These are phyloP conservation scores for Monomorium pharaonis DNA, from an alignment of 1,140 invertebrate species.

Conservation along the genomic window DNA sequence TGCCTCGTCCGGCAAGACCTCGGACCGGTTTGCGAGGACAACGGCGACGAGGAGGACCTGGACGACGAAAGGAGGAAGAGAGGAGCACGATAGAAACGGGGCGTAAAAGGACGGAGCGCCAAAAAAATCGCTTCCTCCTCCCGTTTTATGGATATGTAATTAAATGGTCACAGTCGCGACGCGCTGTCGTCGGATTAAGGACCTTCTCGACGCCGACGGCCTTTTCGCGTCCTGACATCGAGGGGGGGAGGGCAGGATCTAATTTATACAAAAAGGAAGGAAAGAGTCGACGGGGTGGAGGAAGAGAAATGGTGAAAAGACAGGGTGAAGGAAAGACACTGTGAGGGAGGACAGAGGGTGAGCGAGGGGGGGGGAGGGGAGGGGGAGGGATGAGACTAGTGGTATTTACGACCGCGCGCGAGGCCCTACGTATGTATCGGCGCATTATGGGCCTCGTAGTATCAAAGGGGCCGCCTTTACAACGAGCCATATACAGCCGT, in stretches of 20 bases:
- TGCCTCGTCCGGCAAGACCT: constrained; percentile 1
- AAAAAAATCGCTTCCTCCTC: constrained; percentile 64
- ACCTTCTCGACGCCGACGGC: constrained; percentile 48
- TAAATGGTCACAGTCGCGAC: constrained; percentile 63
- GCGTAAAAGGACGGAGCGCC: constrained; percentile 37
- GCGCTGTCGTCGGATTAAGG: constrained; percentile 52
- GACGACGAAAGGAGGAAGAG: not conserved
- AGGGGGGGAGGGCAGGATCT: constrained; percentile 46
- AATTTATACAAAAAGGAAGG: constrained; percentile 57
- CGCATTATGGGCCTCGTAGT: constrained; percentile 76
- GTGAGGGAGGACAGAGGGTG: constrained; percentile 24
- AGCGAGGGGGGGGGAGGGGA: not conserved
- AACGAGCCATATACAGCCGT: constrained; percentile 81
- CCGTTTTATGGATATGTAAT: constrained; percentile 72
- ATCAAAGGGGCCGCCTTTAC: constrained; percentile 83
- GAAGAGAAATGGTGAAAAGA: not conserved
- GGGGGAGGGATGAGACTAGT: constrained; percentile 59
- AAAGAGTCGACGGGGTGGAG: not conserved
- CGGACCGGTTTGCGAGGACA: constrained; percentile 40
- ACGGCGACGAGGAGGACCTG: not conserved
- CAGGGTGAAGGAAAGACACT: not conserved
- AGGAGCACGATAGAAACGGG: not conserved
- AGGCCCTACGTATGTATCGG: constrained; percentile 77
- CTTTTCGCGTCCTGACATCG: constrained; percentile 60
- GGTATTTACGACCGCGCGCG: constrained; percentile 79